Evolutionary conservation across 2,888 invertebrate genomes (phyloP), one percentile per base, ranked within the genome.

Genomic region (Conops quadrifasciatus): DNA sequence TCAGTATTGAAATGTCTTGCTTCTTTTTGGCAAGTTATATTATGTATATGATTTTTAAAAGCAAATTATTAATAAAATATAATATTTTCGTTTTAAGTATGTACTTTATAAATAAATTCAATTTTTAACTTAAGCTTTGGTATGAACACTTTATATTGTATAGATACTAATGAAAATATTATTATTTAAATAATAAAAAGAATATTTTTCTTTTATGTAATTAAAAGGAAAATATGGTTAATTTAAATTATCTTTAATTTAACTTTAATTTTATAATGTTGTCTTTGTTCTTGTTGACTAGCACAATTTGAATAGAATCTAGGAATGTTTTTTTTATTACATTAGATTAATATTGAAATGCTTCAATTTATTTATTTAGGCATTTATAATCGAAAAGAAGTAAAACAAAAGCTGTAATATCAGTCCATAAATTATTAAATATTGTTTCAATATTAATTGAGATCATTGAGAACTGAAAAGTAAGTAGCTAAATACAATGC

Each of bases 121-220:
- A 66, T n/a, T 26, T 51, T 66, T 15, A 66, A 66, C 43, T 58
- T 56, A 51, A 66, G 24, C 58, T 67, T 56, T 67, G 67, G 67
- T 58, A 43, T 43, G 1, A 58, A 28, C 11, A 26, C 26, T 16
- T 58, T 28, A 24, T 45, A 4, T 13, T 68, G 70, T 74, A 67
- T 67, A 67, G 66, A 58, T 36, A 36, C 9, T 36, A 36, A 36
- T 36, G 36, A 36, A 36, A 36, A 36, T 36, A 36, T 36, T 7
- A 7, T 36, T 36, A 36, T 7, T 36, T 36, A 36, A 9, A 36
- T 36, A 36, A 36, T 36, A 36, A 60, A 70, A 64, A 71, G 67
- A 60, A 74, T 73, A 69, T 71, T 36, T 69, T 71, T 69, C 71
- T 59, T 21, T 75, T 74, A 74, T 75, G 73, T 28, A 72, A 73